phyloP scores from a whole-genome alignment of 2,888 invertebrate genomes.

The Drosophila mimica region DNA sequence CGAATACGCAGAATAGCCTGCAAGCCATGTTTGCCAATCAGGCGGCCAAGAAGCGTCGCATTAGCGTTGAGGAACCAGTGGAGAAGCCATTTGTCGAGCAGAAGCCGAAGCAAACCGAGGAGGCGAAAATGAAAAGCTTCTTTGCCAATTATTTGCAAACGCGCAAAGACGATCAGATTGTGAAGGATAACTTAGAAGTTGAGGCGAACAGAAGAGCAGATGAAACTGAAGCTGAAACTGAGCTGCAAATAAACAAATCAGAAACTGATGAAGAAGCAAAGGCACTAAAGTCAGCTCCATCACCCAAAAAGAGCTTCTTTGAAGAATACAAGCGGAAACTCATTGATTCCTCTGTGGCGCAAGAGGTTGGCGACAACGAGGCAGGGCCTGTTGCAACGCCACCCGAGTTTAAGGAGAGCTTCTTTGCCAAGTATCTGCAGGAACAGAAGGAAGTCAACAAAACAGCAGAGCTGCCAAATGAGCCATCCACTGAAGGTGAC shows the following conservation, averaged over 20 bases:
- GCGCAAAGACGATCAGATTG: constrained; percentile 14
- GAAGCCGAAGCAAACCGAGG: constrained; percentile 53
- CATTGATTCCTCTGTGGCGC: constrained; percentile 25
- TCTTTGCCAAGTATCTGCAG: constrained; percentile 70
- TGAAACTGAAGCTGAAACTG: neutral
- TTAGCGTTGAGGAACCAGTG: constrained; percentile 54
- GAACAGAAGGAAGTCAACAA: constrained; percentile 40
- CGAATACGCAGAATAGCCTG: constrained; percentile 86
- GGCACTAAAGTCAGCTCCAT: neutral
- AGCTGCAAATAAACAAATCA: neutral
- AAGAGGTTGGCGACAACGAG: constrained; percentile 9
- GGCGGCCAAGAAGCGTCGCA: constrained; percentile 70
- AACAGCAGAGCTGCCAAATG: neutral
- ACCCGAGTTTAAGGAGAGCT: constrained; percentile 60
- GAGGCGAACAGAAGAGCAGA: neutral
- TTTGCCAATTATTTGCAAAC: constrained; percentile 68
- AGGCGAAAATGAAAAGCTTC: constrained; percentile 64
- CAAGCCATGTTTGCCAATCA: constrained; percentile 87
- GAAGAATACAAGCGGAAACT: constrained; percentile 55
- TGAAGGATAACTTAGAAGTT: neutral
- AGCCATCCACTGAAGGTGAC: constrained; percentile 11
- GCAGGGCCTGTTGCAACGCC: constrained; percentile 36
- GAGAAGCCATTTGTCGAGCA: constrained; percentile 21
- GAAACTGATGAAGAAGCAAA: neutral
- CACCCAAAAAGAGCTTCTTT: constrained; percentile 38